Conservation (phyloP, 1,140 invertebrate genomes). For the Oncopodura yosiiana region DNA sequence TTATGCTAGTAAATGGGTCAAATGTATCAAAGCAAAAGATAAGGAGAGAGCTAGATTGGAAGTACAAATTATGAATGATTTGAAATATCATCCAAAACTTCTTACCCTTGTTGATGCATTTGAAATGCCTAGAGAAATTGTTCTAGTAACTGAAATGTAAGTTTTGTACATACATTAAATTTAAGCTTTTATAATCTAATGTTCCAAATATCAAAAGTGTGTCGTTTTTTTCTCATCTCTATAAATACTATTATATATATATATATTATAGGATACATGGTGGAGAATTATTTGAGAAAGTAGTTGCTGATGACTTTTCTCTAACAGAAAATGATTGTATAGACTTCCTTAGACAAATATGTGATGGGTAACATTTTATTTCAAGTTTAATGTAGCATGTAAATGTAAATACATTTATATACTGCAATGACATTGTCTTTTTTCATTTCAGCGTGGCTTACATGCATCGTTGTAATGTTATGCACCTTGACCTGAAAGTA, state of each 20-base stretch:
- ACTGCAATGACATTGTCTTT: neutral
- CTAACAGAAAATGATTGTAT: constrained; percentile 82
- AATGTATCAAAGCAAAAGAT: constrained; percentile 67
- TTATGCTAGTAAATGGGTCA: constrained; percentile 85
- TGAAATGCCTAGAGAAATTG: constrained; percentile 71
- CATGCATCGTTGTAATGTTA: constrained; percentile 73
- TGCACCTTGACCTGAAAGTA: constrained; percentile 81
- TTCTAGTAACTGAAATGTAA: constrained; percentile 92
- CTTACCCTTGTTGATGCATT: constrained; percentile 78
- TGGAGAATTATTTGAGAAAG: constrained; percentile 82
- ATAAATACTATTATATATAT: too few relatives aligned
- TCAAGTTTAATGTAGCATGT: too few relatives aligned
- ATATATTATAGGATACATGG: constrained; percentile 65
- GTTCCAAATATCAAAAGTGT: too few relatives aligned
- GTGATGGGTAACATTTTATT: too few relatives aligned
- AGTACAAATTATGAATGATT: constrained; percentile 80
- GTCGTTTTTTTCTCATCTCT: too few relatives aligned
- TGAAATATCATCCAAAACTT: constrained; percentile 75
- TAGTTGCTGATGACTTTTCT: constrained; percentile 83
- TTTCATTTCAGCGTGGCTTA: constrained; percentile 64
- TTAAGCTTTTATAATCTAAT: neutral
- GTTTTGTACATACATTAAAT: neutral
- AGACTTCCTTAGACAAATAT: constrained; percentile 83
- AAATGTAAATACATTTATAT: neutral
- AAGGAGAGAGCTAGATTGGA: constrained; percentile 78